These are phyloP conservation scores for Holacanthella duospinosa DNA, from an alignment of 2,888 invertebrate species.

Conservation along the genomic window DNA sequence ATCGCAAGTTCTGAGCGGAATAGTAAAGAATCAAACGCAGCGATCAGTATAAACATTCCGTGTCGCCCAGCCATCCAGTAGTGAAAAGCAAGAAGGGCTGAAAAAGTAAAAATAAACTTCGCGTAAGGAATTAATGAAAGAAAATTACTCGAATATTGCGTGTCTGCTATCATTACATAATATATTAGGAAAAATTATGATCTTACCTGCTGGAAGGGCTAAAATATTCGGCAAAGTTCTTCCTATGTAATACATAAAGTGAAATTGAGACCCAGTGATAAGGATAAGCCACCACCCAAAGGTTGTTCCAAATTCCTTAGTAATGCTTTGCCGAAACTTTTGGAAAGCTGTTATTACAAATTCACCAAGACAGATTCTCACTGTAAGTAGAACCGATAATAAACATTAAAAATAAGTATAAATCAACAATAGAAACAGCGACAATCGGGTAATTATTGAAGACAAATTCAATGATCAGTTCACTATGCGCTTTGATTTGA, in stretches of 20 bases:
- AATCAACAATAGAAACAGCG: not conserved
- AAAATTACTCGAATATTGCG: too few relatives aligned
- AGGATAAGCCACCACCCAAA: slow-evolving; percentile 71
- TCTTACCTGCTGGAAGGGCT: slow-evolving; percentile 73
- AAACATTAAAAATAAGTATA: slow-evolving; percentile 1
- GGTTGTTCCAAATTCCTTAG: slow-evolving; percentile 63
- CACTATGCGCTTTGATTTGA: too few relatives aligned
- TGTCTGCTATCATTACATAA: too few relatives aligned
- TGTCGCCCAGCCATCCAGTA: slow-evolving; percentile 72
- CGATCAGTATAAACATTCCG: slow-evolving; percentile 63
- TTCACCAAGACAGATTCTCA: slow-evolving; percentile 65
- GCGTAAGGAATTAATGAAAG: not conserved
- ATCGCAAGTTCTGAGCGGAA: slow-evolving; percentile 82
- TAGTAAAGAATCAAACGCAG: slow-evolving; percentile 79
- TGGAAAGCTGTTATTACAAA: slow-evolving; percentile 65
- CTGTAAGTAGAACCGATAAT: slow-evolving; percentile 50
- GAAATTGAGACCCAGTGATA: slow-evolving; percentile 86
- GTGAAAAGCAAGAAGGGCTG: slow-evolving; percentile 74
- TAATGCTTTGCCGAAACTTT: slow-evolving; percentile 60
- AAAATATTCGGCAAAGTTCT: slow-evolving; percentile 90
- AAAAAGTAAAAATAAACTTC: not conserved
- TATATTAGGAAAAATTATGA: too few relatives aligned
- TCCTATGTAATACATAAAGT: slow-evolving; percentile 93
- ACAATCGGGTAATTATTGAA: too few relatives aligned
- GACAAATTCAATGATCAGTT: too few relatives aligned